A percentile compares a stretch with the other conserved stretches of the same genome.
phyloP scores from a whole-genome alignment of 2,888 invertebrate species.

The Allacma fusca region DNA sequence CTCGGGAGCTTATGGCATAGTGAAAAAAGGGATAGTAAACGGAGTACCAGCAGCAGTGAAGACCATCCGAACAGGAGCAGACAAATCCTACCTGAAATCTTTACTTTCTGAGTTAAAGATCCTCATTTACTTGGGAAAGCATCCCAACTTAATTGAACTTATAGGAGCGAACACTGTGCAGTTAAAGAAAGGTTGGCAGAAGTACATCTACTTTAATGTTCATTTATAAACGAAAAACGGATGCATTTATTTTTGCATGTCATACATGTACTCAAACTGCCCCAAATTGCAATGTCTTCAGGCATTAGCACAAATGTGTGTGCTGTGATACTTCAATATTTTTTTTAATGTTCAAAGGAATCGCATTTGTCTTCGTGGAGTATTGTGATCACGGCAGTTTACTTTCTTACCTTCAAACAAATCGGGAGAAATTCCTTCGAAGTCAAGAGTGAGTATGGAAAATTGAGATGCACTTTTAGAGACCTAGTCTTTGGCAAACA shows the following conservation, averaged over 20 bases:
- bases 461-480: background rate
- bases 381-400: constrained; percentile 12
- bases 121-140: background rate
- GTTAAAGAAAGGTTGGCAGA: background rate
- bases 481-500: too few species aligned
- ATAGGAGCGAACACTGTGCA: background rate
- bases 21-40: background rate
- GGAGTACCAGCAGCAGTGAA: background rate
- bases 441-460: background rate
- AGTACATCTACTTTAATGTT: too few species aligned
- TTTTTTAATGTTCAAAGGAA: constrained; percentile 1
- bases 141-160: background rate
- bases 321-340: background rate
- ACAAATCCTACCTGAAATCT: background rate
- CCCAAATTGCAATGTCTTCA: background rate
- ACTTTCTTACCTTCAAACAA: background rate
- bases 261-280: too few species aligned
- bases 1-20: background rate
- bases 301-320: background rate
- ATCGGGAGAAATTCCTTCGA: background rate
- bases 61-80: background rate
- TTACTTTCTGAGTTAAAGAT: constrained; percentile 11
- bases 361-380: constrained; percentile 15
- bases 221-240: too few species aligned
- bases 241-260: too few species aligned